A percentile compares a stretch with the other conserved stretches of the same genome.
These are phyloP conservation scores for Smithornis capensis DNA, from an alignment of 2,113 vertebrate genomes.

Conservation along the genomic window DNA sequence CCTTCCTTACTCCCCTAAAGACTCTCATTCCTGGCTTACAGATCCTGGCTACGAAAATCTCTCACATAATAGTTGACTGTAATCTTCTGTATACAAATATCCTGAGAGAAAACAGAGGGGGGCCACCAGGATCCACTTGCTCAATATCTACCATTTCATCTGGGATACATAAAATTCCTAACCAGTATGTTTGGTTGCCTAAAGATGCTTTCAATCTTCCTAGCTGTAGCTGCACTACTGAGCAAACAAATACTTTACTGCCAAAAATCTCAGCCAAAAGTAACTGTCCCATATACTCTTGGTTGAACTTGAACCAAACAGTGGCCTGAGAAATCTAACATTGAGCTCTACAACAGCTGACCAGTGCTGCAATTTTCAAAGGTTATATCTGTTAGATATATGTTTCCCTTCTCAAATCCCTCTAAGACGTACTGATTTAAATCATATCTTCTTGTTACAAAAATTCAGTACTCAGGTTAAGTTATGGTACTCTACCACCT, in stretches of 20 bases:
- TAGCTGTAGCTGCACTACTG: neutral
- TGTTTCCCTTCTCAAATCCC: neutral
- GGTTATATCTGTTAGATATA: neutral
- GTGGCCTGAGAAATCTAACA: neutral
- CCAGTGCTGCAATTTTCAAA: neutral
- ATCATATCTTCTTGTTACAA: neutral
- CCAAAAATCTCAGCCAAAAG: slow-evolving; percentile 34
- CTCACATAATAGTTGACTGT: neutral
- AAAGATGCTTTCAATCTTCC: slow-evolving; percentile 19
- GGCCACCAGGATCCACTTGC: neutral
- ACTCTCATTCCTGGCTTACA: neutral
- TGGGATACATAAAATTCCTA: slow-evolving; percentile 34
- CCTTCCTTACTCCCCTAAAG: neutral
- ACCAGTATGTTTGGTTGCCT: neutral
- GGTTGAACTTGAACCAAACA: neutral
- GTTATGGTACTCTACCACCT: neutral
- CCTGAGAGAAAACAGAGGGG: neutral
- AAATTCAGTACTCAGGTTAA: neutral
- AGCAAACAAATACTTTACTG: slow-evolving; percentile 37
- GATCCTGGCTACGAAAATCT: neutral
- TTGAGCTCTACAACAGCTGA: neutral
- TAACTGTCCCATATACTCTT: neutral
- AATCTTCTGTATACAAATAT: neutral
- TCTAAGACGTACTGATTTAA: neutral
- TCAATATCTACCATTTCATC: slow-evolving; percentile 27